A percentile compares a stretch with the other conserved stretches of the same genome.
These are phyloP conservation scores for Leptarthrus brevirostris DNA, from an alignment of 2,888 invertebrate genomes.

Conservation along the genomic window DNA sequence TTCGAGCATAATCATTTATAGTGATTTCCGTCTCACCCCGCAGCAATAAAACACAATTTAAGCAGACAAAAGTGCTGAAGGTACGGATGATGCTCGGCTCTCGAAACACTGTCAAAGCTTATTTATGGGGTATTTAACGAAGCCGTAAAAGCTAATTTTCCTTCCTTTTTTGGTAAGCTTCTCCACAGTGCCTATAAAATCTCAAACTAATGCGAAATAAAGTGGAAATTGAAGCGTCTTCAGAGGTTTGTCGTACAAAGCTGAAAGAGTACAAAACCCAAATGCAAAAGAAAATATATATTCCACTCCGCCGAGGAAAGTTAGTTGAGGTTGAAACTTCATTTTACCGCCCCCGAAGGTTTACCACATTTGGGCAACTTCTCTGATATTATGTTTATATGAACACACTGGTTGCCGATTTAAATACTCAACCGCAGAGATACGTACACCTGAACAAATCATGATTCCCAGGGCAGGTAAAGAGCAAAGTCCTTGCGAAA, in stretches of 20 bases:
- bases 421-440: too few relatives aligned
- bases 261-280: too few relatives aligned
- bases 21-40: not conserved
- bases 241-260: not conserved
- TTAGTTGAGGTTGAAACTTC: too few relatives aligned
- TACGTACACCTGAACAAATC: too few relatives aligned
- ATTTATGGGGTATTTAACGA: slow-evolving; percentile 25
- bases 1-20: not conserved
- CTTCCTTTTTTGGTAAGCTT: not conserved
- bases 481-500: not conserved
- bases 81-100: not conserved
- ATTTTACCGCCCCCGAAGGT: too few relatives aligned
- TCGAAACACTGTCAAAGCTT: slow-evolving; percentile 14
- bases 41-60: slow-evolving; percentile 25
- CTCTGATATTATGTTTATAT: too few relatives aligned
- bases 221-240: slow-evolving; percentile 18
- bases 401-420: too few relatives aligned
- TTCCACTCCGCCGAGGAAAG: too few relatives aligned
- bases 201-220: not conserved
- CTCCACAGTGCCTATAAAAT: slow-evolving; percentile 1
- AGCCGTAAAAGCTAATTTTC: slow-evolving; percentile 23
- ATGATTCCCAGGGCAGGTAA: too few relatives aligned
- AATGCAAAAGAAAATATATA: too few relatives aligned
- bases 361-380: too few relatives aligned
- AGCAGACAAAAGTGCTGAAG: slow-evolving; percentile 21